phyloP scores from a whole-genome alignment of 2,113 vertebrate genomes.

The Semicossyphus pulcher region DNA sequence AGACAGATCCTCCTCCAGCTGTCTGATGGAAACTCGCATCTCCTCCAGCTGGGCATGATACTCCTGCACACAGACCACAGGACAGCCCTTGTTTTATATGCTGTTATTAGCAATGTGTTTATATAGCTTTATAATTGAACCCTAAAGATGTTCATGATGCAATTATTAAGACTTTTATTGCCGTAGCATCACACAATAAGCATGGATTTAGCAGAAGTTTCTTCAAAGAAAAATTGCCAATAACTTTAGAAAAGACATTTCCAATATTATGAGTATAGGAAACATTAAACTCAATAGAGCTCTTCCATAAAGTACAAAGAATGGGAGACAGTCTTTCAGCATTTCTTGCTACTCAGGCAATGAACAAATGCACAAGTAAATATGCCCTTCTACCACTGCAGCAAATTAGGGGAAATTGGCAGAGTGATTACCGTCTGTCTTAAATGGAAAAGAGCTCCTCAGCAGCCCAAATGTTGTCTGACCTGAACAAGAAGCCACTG shows the following conservation, averaged over 20 bases:
- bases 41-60: slow-evolving; percentile 98
- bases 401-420: background rate
- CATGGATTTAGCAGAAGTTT: no score
- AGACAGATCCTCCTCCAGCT: slow-evolving; percentile 97
- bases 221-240: no score
- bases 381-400: background rate
- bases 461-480: background rate
- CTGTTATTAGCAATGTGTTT: background rate
- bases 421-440: background rate
- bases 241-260: background rate
- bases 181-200: no score
- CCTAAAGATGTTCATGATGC: no score
- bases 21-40: slow-evolving; percentile 95
- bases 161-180: no score
- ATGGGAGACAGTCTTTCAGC: background rate
- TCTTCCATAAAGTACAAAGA: background rate
- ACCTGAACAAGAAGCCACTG: slow-evolving; percentile 24
- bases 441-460: slow-evolving; percentile 4
- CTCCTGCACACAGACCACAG: slow-evolving; percentile 82
- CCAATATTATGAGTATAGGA: background rate
- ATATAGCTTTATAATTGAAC: no score
- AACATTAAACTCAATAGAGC: background rate
- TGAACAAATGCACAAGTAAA: background rate
- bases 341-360: background rate
- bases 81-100: background rate